Conservation (phyloP, 2,888 invertebrate species). For the Rotaria magnacalcarata region DNA sequence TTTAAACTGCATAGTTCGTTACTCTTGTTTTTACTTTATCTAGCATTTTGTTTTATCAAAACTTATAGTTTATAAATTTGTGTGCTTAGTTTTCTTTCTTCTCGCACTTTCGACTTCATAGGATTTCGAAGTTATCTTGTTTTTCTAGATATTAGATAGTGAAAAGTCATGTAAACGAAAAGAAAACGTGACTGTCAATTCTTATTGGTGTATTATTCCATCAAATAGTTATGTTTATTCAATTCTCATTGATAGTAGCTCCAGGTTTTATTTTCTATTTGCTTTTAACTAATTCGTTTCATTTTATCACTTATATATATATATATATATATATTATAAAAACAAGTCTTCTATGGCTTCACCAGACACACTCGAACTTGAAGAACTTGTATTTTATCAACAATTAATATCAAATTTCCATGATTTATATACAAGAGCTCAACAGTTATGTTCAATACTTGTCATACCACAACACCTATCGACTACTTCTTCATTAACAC, state of each 20-base stretch:
- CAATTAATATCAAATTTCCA: background rate
- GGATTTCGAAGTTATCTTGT: background rate
- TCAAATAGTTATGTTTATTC: background rate
- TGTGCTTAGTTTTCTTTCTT: background rate
- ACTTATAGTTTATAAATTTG: background rate
- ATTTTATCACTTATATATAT: background rate
- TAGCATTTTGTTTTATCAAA: background rate
- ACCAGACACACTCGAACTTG: background rate
- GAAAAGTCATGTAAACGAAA: no score
- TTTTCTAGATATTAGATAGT: background rate
- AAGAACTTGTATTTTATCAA: background rate
- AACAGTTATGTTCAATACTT: background rate
- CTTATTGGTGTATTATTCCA: background rate
- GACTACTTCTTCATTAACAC: background rate
- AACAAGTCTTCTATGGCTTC: background rate
- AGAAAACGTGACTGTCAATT: background rate
- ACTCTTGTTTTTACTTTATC: background rate
- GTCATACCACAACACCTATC: background rate
- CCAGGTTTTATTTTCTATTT: background rate
- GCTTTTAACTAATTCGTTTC: background rate
- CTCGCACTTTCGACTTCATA: background rate
- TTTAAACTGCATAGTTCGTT: background rate
- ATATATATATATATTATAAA: background rate
- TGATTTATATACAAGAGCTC: constrained; percentile 13
- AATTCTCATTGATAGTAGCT: background rate